Base-by-base conservation (phyloP, 1,140 invertebrate species). In the Daktulosphaira vitifoliae region DNA sequence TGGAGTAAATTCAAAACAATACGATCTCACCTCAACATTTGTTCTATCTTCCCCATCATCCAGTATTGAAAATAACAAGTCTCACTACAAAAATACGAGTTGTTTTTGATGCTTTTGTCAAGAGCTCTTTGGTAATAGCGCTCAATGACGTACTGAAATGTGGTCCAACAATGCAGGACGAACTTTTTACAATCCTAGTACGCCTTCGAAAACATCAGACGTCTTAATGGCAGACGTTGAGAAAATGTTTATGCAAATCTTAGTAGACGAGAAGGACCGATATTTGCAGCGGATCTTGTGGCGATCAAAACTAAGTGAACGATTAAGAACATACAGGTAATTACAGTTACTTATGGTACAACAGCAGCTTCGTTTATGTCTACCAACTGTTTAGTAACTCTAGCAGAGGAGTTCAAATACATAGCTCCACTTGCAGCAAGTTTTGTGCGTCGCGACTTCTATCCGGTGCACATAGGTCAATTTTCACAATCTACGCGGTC, bases 191-290 rank as follows among this genome's bases (percentile, higher is more conserved):
- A 4, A 70, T 73, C 11, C 8, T 74, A 22, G 20, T 20, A 3
- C 7, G 46, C 3, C 80, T 79, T 68, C 67, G 76, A 22, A 68
- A 67, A 13, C 70, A 73, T 53, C 62, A 65, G 25, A 72, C 44
- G 73, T 71, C 1, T 38, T 78, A 7, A 68, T 69, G 1, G 71
- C 68, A 18, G 76, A 78, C 50, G 72, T 78, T 53, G 64, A 68
- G 16, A 75, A 76, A 68, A 77, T 77, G 76, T 79, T 75, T 53
- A 66, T 74, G 5, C 75, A 77, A 62, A 71, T 78, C 22, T 26
- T 67, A 51, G 68, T 79, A 13, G 59, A 73, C 48, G 38, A 67
- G n/a, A 67, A 71, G 7, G 70, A 77, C 65, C 53, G 69, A 9
- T 68, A 74, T 26, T 74, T 72, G 48, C 76, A 79, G 66, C 68